Base-by-base conservation (phyloP, 1,140 invertebrate genomes). In the Lutraria rhynchaena region DNA sequence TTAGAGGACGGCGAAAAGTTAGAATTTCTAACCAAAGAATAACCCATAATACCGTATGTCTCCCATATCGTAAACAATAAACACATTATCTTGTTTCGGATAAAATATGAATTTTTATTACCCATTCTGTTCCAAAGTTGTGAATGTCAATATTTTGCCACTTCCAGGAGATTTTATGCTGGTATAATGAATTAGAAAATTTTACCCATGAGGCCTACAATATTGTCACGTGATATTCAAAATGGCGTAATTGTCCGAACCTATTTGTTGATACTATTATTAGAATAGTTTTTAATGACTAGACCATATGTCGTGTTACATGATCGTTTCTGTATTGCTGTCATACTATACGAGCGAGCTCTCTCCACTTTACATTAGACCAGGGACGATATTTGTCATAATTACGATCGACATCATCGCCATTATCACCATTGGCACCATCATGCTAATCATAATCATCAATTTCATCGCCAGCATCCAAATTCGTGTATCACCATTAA, bases 71-170 rank as follows among this genome's bases (percentile, higher is more conserved):
- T 41, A 41, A 41, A 67, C 15, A n/a, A 67, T 67, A 67, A 67
- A 67, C 44, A 22, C 44, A 49, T 67, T 67, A 67, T 49, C 41
- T 67, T 17, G 44, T 49, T 67, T 31, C 44, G 4, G 44, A 67
- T 67, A 44, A 67, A 67, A 67, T 67, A 67, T 67, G 63, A 67
- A 67, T 67, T 67, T 67, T 49, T 49, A 67, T 49, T 67, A 17
- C 27, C 63, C 41, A 46, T 46, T 35, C 17, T 55, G 49, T 71
- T 37, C 0, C 37, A 61, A 44, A 60, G 51, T 58, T 73, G 53
- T 73, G 49, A 57, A 57, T 57, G 57, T 75, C 71, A 49, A 60
- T 75, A 75, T 58, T 58, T 75, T 61, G 24, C 41, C 71, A 75
- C 71, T 51, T 41, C 19, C 37, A 5, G 49, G 13, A 24, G n/a